Evolutionary conservation across 2,888 invertebrate species (phyloP).

Genomic region (Tethea ocularis): DNA sequence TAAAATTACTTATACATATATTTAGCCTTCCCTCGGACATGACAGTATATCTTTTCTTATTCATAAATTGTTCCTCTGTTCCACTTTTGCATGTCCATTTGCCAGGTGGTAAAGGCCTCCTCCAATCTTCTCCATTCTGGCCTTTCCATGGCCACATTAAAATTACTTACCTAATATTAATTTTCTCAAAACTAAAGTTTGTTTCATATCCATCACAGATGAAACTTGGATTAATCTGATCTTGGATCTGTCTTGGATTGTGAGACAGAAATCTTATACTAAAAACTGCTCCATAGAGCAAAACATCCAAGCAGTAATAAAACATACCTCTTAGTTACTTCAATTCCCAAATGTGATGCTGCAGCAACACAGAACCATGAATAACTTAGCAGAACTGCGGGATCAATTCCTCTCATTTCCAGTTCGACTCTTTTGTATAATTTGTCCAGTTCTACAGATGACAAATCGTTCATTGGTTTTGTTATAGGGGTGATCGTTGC

Average conservation of each 20-base stretch:
- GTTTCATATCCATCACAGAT: too few relatives aligned
- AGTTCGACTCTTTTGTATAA: slow-evolving; percentile 92
- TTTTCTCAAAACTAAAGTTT: neutral
- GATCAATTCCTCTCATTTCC: slow-evolving; percentile 94
- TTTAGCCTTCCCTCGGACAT: too few relatives aligned
- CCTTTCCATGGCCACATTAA: too few relatives aligned
- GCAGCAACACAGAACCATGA: slow-evolving; percentile 92
- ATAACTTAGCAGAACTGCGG: slow-evolving; percentile 94
- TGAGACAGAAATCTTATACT: too few relatives aligned
- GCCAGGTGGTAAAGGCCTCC: too few relatives aligned
- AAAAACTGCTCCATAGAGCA: too few relatives aligned
- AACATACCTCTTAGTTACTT: slow-evolving; percentile 86
- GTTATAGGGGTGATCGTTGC: slow-evolving; percentile 41
- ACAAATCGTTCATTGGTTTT: slow-evolving; percentile 46
- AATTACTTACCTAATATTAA: neutral
- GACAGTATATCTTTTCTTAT: too few relatives aligned
- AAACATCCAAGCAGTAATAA: slow-evolving; percentile 5
- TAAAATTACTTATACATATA: neutral
- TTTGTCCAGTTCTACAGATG: slow-evolving; percentile 85
- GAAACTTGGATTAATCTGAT: too few relatives aligned
- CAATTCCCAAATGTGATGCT: slow-evolving; percentile 91
- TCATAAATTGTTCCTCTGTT: too few relatives aligned
- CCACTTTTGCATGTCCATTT: too few relatives aligned
- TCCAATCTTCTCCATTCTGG: too few relatives aligned
- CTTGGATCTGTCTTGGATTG: neutral